Evolutionary conservation across 2,113 vertebrate genomes (phyloP).

Genomic region (Bungarus multicinctus): DNA sequence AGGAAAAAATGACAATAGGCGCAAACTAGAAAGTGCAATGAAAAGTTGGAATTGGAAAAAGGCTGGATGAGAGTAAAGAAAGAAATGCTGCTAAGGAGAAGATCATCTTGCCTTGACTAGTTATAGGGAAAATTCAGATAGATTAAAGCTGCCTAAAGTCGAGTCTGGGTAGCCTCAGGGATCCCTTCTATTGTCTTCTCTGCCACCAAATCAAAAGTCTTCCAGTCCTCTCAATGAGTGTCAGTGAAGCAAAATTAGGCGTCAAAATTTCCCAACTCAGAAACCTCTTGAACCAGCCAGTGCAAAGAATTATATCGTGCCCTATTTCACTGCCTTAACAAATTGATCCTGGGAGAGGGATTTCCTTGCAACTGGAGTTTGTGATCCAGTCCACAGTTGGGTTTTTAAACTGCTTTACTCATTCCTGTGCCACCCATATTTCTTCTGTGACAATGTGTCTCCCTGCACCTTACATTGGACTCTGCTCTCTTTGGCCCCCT

Average conservation of each 20-base stretch:
- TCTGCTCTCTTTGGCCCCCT: background rate
- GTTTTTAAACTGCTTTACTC: too few species aligned
- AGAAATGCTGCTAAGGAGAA: too few species aligned
- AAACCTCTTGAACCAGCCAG: background rate
- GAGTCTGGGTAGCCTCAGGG: background rate
- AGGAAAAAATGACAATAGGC: too few species aligned
- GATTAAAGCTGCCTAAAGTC: background rate
- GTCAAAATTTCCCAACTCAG: background rate
- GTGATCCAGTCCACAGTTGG: background rate
- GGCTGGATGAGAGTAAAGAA: too few species aligned
- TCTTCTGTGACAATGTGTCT: background rate
- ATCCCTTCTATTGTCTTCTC: background rate
- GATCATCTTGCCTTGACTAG: too few species aligned
- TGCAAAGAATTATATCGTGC: background rate
- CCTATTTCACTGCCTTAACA: background rate
- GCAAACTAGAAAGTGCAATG: too few species aligned
- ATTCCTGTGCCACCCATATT: background rate
- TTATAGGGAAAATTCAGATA: too few species aligned
- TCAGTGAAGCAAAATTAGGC: background rate
- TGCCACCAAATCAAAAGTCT: background rate
- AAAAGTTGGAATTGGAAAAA: too few species aligned
- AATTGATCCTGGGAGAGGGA: background rate
- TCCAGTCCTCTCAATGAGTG: background rate
- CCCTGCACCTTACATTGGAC: background rate
- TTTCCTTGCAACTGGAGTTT: background rate